Evolutionary conservation across 2,113 vertebrate species (phyloP), one percentile per base, ranked within the genome.

Genomic region (Barnardius zonarius): DNA sequence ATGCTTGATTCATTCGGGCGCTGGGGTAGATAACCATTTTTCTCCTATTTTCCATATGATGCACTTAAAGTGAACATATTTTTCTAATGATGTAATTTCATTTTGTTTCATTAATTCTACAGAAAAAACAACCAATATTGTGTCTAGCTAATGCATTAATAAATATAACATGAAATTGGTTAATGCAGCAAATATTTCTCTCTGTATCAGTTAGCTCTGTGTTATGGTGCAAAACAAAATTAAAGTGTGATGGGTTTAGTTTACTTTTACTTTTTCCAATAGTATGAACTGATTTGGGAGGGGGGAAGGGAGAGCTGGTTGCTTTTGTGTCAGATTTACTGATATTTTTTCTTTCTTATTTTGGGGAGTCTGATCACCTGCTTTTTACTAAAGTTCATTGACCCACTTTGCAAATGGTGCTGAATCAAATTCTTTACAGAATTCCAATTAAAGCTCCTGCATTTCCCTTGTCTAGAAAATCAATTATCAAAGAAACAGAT

Each of bases 41-140:
- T 83, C 17, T 95, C 73, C 24, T 90, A 17, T 90, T 95, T 95
- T 90, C 92, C 44, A 81, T 79, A 89, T 44, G 86, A 80, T 57
- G 27, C 35, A 75, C 77, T 90, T 91, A 79, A 90, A 94, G 72
- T n/a, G 20, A 94, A 49, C 62, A 23, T 62, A 64, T 79, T 96
- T 96, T 93, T 66, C 54, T 79, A 79, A 91, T 67, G 12, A 84
- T 63, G 17, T 43, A 68, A 96, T 95, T 92, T 86, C 52, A 96
- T 88, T 94, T 92, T 81, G 62, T 83, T 92, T 94, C 83, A 89
- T 75, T 90, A 88, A 73, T 85, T 90, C 69, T 67, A 52, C 62
- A 82, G 37, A 73, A 97, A 97, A 97, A 95, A 83, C 66, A 79
- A 95, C 83, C 33, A 80, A 85, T 76, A 80, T 67, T 83, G 9